A percentile compares a stretch with the other conserved stretches of the same genome.
phyloP scores from a whole-genome alignment of 1,140 invertebrate genomes.

The Plodia interpunctella region DNA sequence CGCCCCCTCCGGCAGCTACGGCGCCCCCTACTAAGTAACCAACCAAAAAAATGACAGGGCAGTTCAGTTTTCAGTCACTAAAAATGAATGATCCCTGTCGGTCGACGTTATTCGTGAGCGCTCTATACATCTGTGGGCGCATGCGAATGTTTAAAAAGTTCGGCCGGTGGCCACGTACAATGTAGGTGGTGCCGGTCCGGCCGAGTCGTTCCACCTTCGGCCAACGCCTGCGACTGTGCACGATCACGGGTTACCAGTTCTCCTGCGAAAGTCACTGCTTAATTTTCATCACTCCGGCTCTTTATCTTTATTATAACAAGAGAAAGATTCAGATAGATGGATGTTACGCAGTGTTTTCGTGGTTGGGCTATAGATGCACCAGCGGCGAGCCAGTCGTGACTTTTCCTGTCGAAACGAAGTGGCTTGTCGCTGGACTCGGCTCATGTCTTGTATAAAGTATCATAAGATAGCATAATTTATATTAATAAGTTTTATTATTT shows the following conservation, averaged over 20 bases:
- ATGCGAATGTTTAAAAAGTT: conserved; percentile 53
- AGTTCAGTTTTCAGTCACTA: conserved; percentile 4
- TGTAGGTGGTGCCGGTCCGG: conserved; percentile 61
- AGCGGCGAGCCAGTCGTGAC: conserved; percentile 1
- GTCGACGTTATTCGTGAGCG: conserved; percentile 45
- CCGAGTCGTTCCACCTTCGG: conserved; percentile 44
- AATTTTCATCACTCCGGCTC: conserved; percentile 19
- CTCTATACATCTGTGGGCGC: conserved; percentile 32
- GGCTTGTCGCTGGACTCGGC: conserved; percentile 55
- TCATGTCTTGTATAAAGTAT: conserved; percentile 72
- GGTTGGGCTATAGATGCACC: conserved; percentile 16
- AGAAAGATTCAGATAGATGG: not conserved
- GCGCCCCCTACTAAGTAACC: conserved; percentile 75
- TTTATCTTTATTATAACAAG: not conserved
- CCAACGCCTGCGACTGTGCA: conserved; percentile 72
- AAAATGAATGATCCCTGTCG: conserved; percentile 11
- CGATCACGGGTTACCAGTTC: conserved; percentile 53
- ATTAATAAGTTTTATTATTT: conserved; percentile 56
- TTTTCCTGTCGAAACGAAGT: conserved; percentile 39
- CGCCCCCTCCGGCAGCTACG: conserved; percentile 79
- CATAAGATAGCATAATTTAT: conserved; percentile 68
- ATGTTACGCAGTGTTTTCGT: conserved; percentile 6
- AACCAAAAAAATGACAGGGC: conserved; percentile 1
- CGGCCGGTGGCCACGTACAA: conserved; percentile 59
- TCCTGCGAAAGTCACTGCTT: conserved; percentile 40